A percentile compares a stretch with the other conserved stretches of the same genome.
phyloP scores from a whole-genome alignment of 1,140 invertebrate genomes.

The Probaryconus sp. region DNA sequence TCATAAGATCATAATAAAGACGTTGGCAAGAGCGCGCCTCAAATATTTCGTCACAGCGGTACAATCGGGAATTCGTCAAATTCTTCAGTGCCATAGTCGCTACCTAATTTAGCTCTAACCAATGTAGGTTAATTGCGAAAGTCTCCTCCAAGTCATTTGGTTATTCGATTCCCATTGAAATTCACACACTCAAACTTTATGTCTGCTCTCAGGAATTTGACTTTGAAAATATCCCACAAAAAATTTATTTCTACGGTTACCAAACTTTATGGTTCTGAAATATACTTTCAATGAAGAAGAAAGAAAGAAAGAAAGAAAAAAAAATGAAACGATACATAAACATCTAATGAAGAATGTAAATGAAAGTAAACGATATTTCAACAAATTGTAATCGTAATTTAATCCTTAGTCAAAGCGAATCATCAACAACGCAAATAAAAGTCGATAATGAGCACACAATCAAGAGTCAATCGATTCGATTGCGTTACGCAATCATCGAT shows the following conservation, averaged over 20 bases:
- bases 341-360: constrained; percentile 30
- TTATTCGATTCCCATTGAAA: not conserved
- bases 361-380: too few relatives aligned
- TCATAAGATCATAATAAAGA: constrained; percentile 33
- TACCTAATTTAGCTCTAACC: constrained; percentile 24
- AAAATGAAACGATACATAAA: too few relatives aligned
- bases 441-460: constrained; percentile 55
- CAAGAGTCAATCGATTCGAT: constrained; percentile 42
- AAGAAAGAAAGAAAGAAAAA: too few relatives aligned
- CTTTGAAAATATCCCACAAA: too few relatives aligned
- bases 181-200: too few relatives aligned
- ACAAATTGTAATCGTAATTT: constrained; percentile 61
- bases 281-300: too few relatives aligned
- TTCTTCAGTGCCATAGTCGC: not conserved
- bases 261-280: too few relatives aligned
- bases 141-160: not conserved
- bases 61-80: constrained; percentile 13
- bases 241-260: too few relatives aligned
- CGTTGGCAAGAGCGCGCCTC: constrained; percentile 1
- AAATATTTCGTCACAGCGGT: constrained; percentile 26
- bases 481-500: too few relatives aligned
- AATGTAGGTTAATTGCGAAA: constrained; percentile 2
- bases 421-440: constrained; percentile 57
- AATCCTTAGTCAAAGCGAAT: constrained; percentile 41
- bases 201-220: too few relatives aligned